Percentiles rank a stretch among this genome's conserved stretches.
Evolutionary conservation across 2,113 vertebrate genomes (phyloP).

Genomic region (Camelus dromedarius): DNA sequence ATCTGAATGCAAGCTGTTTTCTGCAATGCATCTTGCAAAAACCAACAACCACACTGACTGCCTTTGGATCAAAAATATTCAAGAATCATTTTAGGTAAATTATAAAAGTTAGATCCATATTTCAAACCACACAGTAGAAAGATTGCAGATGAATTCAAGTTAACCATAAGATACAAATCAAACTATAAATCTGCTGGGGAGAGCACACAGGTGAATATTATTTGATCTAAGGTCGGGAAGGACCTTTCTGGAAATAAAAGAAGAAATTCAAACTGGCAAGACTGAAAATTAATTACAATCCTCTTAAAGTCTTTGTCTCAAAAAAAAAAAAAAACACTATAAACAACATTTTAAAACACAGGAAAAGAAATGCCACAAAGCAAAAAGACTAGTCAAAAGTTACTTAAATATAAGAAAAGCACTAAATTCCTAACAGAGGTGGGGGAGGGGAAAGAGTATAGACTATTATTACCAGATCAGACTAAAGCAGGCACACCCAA

Average conservation of each 20-base stretch:
- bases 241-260: neutral
- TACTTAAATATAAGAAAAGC: neutral
- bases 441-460: neutral
- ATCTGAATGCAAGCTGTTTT: constrained; percentile 19
- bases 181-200: neutral
- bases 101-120: neutral
- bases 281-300: neutral
- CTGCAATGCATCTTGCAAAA: neutral
- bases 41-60: neutral
- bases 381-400: neutral
- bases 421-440: neutral
- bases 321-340: neutral
- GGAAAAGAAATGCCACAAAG: neutral
- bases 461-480: neutral
- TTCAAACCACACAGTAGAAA: neutral
- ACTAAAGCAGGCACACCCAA: neutral
- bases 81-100: neutral
- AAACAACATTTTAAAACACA: constrained; percentile 13
- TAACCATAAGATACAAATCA: constrained; percentile 7
- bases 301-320: constrained; percentile 20
- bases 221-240: neutral
- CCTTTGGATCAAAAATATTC: constrained; percentile 32
- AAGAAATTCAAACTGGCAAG: constrained; percentile 39
- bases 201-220: neutral
- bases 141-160: neutral